phyloP scores from a whole-genome alignment of 2,113 vertebrate species.

The Isurus oxyrinchus region DNA sequence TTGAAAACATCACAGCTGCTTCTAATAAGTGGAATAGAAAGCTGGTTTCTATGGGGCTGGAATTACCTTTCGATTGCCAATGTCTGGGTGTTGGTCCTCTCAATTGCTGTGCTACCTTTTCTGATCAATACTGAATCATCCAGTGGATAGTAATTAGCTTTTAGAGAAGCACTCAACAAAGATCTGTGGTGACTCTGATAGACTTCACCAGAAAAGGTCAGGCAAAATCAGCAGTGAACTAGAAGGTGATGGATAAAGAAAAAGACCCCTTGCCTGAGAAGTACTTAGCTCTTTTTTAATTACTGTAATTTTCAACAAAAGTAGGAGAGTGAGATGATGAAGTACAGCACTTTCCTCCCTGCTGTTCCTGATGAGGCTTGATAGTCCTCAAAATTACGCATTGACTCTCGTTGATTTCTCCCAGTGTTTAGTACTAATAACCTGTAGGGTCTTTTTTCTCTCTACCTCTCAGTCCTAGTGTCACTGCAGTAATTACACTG shows the following conservation, averaged over 20 bases:
- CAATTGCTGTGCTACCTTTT: conserved; percentile 77
- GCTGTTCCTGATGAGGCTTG: conserved; percentile 92
- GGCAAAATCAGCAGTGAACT: conserved; percentile 75
- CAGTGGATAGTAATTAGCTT: conserved; percentile 88
- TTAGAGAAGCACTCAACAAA: conserved; percentile 73
- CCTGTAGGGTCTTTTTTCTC: conserved; percentile 78
- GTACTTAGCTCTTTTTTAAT: conserved; percentile 95
- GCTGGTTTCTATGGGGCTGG: conserved; percentile 71
- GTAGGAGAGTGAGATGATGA: conserved; percentile 93
- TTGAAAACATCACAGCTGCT: conserved; percentile 84
- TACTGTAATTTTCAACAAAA: conserved; percentile 94
- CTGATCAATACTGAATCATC: conserved; percentile 86
- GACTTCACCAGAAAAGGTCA: conserved; percentile 82
- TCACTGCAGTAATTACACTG: conserved; percentile 89
- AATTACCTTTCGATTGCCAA: conserved; percentile 91
- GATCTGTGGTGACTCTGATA: conserved; percentile 75
- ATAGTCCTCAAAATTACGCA: conserved; percentile 89
- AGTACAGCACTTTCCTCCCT: conserved; percentile 85
- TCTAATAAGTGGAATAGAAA: conserved; percentile 83
- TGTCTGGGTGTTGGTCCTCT: conserved; percentile 76
- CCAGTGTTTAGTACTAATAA: conserved; percentile 93
- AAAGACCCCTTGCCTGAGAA: conserved; percentile 78
- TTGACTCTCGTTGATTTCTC: conserved; percentile 82
- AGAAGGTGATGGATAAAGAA: conserved; percentile 87
- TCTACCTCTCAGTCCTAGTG: conserved; percentile 80